These are phyloP conservation scores for Isurus oxyrinchus DNA, from an alignment of 2,113 vertebrate genomes.

Conservation along the genomic window DNA sequence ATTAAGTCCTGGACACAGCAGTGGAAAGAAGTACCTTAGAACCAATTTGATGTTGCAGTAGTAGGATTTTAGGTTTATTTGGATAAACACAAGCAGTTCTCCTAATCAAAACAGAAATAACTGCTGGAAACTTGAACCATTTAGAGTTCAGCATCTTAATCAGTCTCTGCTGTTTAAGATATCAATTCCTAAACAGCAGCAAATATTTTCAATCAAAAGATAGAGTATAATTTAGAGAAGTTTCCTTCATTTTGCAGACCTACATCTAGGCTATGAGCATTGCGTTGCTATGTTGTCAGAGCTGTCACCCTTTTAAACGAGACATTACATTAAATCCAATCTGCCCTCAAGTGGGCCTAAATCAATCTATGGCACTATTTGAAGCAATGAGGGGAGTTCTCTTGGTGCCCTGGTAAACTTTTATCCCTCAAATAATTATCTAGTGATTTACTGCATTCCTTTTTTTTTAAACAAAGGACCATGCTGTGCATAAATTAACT, in stretches of 20 bases:
- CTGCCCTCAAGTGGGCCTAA: background rate
- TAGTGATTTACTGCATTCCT: background rate
- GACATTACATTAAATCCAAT: background rate
- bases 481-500: background rate
- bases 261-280: background rate
- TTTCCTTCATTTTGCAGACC: background rate
- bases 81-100: too few species aligned
- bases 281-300: background rate
- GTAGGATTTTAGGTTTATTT: too few species aligned
- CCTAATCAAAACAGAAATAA: too few species aligned
- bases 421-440: background rate
- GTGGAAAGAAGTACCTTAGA: too few species aligned
- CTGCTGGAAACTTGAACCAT: too few species aligned
- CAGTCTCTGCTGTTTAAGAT: too few species aligned
- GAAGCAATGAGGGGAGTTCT: background rate
- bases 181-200: too few species aligned
- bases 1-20: too few species aligned
- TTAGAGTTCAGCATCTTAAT: too few species aligned
- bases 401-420: background rate
- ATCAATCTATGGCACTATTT: background rate
- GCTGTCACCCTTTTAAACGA: background rate
- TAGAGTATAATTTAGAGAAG: too few species aligned
- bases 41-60: too few species aligned
- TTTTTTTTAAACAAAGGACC: background rate
- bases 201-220: too few species aligned